phyloP scores from a whole-genome alignment of 92 coral and sea anemone genomes.

The Epizoanthus illoricatus region DNA sequence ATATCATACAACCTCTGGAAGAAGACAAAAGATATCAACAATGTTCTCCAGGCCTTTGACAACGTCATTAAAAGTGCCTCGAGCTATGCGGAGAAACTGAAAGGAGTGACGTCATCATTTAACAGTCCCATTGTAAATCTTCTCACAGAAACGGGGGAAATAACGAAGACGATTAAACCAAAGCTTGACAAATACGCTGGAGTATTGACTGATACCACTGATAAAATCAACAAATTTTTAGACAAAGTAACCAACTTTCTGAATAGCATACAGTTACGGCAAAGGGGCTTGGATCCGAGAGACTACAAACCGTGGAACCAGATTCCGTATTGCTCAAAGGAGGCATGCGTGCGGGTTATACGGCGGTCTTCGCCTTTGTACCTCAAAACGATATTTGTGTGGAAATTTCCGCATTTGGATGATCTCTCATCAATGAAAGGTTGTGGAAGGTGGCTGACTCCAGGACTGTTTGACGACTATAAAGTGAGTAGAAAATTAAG shows the following conservation, averaged over 20 bases:
- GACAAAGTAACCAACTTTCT: conserved; percentile 73
- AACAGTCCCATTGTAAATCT: conserved; percentile 78
- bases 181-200: conserved; percentile 65
- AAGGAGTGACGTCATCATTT: conserved; percentile 71
- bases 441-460: conserved; percentile 83
- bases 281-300: conserved; percentile 74
- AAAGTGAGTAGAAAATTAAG: conserved; percentile 50
- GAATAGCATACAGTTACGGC: conserved; percentile 84
- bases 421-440: conserved; percentile 86
- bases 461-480: conserved; percentile 94
- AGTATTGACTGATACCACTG: conserved; percentile 61
- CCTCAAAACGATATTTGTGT: conserved; percentile 70
- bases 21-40: conserved; percentile 70
- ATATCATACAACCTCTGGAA: conserved; percentile 75
- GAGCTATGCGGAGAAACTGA: conserved; percentile 65
- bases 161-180: conserved; percentile 75
- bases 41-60: conserved; percentile 78
- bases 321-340: conserved; percentile 82
- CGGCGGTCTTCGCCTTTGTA: conserved; percentile 81
- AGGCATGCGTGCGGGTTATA: conserved; percentile 72
- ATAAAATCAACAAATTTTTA: conserved; percentile 67
- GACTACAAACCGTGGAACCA: conserved; percentile 77
- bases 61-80: conserved; percentile 69
- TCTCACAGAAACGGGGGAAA: conserved; percentile 75
- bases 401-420: conserved; percentile 97